Evolutionary conservation across 2,113 vertebrate species (phyloP).

Genomic region (Thomomys bottae): DNA sequence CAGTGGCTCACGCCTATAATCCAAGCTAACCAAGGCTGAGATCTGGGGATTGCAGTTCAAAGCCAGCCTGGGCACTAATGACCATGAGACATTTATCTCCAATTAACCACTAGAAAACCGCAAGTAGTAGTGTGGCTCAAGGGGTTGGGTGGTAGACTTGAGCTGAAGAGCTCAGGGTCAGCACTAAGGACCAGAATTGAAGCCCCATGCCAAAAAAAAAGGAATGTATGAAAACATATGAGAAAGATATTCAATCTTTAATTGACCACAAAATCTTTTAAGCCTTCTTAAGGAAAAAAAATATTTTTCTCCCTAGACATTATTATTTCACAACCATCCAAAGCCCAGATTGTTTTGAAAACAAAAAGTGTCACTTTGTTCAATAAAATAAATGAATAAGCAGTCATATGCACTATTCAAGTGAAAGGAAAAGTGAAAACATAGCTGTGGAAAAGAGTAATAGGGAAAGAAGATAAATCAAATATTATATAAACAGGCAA

Average conservation of each 20-base stretch:
- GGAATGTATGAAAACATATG: neutral
- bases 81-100: too few species aligned
- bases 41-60: too few species aligned
- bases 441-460: neutral
- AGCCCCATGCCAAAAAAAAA: conserved; percentile 12
- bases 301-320: neutral
- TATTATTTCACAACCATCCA: neutral
- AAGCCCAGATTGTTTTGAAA: neutral
- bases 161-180: too few species aligned
- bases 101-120: too few species aligned
- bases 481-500: neutral
- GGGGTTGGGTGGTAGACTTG: too few species aligned
- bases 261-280: neutral
- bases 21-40: too few species aligned
- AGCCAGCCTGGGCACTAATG: too few species aligned
- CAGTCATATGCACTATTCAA: neutral
- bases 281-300: neutral
- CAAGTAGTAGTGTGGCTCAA: too few species aligned
- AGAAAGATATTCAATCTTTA: neutral
- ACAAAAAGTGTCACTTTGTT: neutral
- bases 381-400: neutral
- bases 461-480: neutral
- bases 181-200: too few species aligned
- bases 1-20: too few species aligned
- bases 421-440: neutral